Evolutionary conservation across 2,113 vertebrate genomes (phyloP).

Genomic region (Theristicus caerulescens): DNA sequence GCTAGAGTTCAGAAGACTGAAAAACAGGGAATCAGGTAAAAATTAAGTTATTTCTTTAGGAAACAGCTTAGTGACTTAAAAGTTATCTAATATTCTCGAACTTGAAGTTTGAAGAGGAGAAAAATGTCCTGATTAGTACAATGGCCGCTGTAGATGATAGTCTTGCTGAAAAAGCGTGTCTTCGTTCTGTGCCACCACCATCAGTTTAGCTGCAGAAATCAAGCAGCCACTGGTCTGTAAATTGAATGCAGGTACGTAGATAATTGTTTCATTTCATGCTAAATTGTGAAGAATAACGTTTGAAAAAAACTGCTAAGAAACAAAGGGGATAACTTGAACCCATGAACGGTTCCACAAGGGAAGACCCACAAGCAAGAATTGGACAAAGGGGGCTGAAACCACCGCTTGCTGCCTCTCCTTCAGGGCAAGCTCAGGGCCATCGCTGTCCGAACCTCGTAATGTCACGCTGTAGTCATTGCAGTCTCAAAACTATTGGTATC

Average conservation of each 20-base stretch:
- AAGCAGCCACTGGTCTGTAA: background rate
- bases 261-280: background rate
- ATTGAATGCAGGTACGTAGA: background rate
- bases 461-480: rapidly evolving
- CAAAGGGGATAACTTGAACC: background rate
- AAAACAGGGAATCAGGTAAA: background rate
- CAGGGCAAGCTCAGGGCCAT: background rate
- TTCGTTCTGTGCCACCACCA: too few relatives aligned
- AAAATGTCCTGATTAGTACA: background rate
- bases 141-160: background rate
- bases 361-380: too few relatives aligned
- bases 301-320: background rate
- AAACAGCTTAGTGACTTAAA: background rate
- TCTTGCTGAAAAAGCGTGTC: background rate
- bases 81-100: too few relatives aligned
- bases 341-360: rapidly evolving
- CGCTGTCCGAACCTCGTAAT: rapidly evolving
- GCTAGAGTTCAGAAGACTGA: background rate
- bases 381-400: background rate
- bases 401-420: too few relatives aligned
- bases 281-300: background rate
- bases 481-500: background rate
- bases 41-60: background rate
- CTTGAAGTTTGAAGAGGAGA: background rate
- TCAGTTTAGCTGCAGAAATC: background rate